Conservation (phyloP, 2,113 vertebrate genomes). For the Corythornis vintsioides region DNA sequence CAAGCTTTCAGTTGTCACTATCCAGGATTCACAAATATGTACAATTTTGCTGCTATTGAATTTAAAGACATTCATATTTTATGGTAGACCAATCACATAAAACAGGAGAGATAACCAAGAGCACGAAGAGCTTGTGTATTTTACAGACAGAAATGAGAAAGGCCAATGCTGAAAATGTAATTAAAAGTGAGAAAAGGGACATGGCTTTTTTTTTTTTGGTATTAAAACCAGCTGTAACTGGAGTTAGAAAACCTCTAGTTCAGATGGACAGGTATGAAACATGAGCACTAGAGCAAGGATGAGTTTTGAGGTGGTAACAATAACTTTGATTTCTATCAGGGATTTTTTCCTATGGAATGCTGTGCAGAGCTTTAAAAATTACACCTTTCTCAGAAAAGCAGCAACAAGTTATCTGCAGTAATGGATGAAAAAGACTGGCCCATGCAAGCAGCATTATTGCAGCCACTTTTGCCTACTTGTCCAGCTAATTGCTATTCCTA, state of each 20-base stretch:
- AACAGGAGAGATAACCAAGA: not conserved
- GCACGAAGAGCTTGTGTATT: not conserved
- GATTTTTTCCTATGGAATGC: not conserved
- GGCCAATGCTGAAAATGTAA: not conserved
- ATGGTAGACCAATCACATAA: not conserved
- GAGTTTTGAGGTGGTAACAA: not conserved
- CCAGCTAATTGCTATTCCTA: not conserved
- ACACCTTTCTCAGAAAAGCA: not conserved
- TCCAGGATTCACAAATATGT: not conserved
- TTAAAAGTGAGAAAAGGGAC: not conserved
- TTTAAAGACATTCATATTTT: not conserved
- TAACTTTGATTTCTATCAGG: not conserved
- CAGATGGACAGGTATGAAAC: not conserved
- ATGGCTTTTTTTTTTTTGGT: not conserved
- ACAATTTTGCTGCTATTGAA: not conserved
- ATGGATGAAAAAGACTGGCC: not conserved
- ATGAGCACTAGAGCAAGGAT: not conserved
- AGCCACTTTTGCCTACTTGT: not conserved
- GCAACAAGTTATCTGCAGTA: not conserved
- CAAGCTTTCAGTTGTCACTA: not conserved
- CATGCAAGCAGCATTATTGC: not conserved
- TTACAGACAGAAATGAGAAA: not conserved
- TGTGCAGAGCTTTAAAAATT: not conserved
- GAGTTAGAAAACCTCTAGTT: not conserved
- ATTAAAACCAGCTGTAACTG: not conserved